These are phyloP conservation scores for Clitarchus hookeri DNA, from an alignment of 2,888 invertebrate genomes.

Conservation along the genomic window DNA sequence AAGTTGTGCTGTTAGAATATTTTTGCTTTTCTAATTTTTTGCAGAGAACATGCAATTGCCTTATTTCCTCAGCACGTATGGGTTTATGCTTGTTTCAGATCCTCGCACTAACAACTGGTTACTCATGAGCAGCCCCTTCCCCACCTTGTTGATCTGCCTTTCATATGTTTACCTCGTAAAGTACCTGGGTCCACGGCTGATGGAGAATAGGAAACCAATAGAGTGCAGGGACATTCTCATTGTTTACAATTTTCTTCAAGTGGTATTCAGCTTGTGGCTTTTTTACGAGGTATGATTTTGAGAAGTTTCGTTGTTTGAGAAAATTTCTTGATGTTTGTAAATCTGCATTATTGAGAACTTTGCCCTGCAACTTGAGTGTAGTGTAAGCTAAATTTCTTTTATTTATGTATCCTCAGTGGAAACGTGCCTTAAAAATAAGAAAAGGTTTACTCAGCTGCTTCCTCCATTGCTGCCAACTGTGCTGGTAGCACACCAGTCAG, in stretches of 20 bases:
- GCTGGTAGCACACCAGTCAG: no score
- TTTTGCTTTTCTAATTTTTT: no score
- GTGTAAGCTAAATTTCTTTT: no score
- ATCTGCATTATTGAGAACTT: no score
- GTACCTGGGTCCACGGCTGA: slow-evolving; percentile 60
- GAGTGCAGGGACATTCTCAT: slow-evolving; percentile 56
- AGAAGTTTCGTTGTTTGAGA: background rate
- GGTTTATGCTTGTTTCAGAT: slow-evolving; percentile 65
- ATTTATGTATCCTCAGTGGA: no score
- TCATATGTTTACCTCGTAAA: slow-evolving; percentile 89
- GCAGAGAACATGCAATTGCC: no score
- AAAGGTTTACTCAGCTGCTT: no score
- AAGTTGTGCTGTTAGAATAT: no score
- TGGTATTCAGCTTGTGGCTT: slow-evolving; percentile 56
- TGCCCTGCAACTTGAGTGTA: no score
- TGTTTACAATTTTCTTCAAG: slow-evolving; percentile 59
- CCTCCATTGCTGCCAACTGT: no score
- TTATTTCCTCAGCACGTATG: background rate
- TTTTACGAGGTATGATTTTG: slow-evolving; percentile 55
- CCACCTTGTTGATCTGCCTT: slow-evolving; percentile 87
- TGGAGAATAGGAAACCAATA: slow-evolving; percentile 57
- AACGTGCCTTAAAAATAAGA: no score
- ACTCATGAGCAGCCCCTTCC: slow-evolving; percentile 92
- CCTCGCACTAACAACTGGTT: slow-evolving; percentile 88
- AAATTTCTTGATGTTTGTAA: no score